Percentiles rank a stretch among this genome's conserved stretches.
These are phyloP conservation scores for Butorides virescens DNA, from an alignment of 2,113 vertebrate species.

Conservation along the genomic window DNA sequence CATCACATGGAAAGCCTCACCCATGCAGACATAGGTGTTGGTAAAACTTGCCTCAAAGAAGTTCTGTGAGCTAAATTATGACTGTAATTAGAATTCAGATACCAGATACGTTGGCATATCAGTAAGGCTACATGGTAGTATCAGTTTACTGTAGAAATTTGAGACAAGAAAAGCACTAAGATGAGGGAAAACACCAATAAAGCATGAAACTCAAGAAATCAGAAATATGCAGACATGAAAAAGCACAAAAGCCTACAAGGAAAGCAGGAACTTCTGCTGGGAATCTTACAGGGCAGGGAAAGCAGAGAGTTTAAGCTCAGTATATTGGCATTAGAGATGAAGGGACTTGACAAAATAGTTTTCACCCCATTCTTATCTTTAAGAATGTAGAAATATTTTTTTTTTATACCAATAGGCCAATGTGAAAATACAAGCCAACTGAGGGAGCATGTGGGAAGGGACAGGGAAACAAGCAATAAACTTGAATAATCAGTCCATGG, in stretches of 20 bases:
- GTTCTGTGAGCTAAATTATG: not conserved
- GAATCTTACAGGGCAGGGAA: not conserved
- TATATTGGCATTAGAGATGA: not conserved
- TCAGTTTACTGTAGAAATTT: not conserved
- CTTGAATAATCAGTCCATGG: not conserved
- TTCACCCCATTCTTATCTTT: not conserved
- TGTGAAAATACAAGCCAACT: not conserved
- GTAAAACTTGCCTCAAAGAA: not conserved
- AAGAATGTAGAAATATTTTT: not conserved
- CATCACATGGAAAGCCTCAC: not conserved
- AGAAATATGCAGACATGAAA: not conserved
- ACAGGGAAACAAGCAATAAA: not conserved
- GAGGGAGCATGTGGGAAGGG: not conserved
- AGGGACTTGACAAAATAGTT: not conserved
- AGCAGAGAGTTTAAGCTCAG: not conserved
- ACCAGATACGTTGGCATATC: rapidly evolving
- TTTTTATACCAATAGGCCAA: not conserved
- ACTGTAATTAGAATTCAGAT: not conserved
- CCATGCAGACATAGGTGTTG: not conserved
- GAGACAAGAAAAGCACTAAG: not conserved
- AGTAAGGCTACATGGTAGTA: not conserved
- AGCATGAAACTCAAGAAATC: not conserved
- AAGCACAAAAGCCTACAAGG: not conserved
- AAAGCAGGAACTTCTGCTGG: not conserved
- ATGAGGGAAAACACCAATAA: not conserved